These are phyloP conservation scores for Nemapogon koenigi DNA, from an alignment of 2,888 invertebrate species.

Conservation along the genomic window DNA sequence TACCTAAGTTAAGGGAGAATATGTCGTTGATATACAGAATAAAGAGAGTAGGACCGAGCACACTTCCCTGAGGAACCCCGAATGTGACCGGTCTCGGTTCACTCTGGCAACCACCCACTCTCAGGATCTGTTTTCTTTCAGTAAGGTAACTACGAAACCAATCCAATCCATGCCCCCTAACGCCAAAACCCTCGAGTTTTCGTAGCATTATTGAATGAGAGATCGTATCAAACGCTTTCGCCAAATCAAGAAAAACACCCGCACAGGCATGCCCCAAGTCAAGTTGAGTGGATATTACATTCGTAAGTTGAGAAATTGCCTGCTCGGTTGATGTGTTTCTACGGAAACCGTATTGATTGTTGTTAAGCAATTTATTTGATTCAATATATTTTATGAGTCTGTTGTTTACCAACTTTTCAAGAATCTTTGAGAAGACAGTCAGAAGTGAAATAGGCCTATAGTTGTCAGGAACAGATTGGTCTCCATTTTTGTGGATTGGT, in stretches of 20 bases:
- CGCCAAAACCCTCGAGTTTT: constrained; percentile 12
- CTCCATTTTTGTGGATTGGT: constrained; percentile 9
- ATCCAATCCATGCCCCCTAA: constrained; percentile 11
- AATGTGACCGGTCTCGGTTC: background rate
- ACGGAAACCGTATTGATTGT: constrained; percentile 9
- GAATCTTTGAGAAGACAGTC: constrained; percentile 3
- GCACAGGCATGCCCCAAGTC: constrained; percentile 1
- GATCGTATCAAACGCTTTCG: constrained; percentile 13
- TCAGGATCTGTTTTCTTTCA: background rate
- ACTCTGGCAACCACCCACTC: background rate
- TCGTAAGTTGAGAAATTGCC: constrained; percentile 2
- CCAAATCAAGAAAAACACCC: constrained; percentile 10
- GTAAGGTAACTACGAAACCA: constrained; percentile 14
- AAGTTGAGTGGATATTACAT: background rate
- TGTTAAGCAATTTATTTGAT: constrained; percentile 2
- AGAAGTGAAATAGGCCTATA: constrained; percentile 10
- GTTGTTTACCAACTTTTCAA: constrained; percentile 11
- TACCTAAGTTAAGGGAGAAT: background rate
- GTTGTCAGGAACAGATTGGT: background rate
- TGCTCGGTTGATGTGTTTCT: constrained; percentile 2
- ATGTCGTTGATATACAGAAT: constrained; percentile 13
- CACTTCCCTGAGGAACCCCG: constrained; percentile 17
- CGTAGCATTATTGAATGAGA: constrained; percentile 13
- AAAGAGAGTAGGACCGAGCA: constrained; percentile 14
- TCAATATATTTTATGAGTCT: constrained; percentile 11